phyloP scores from a whole-genome alignment of 2,113 vertebrate species.

The Nycticryphes semicollaris region DNA sequence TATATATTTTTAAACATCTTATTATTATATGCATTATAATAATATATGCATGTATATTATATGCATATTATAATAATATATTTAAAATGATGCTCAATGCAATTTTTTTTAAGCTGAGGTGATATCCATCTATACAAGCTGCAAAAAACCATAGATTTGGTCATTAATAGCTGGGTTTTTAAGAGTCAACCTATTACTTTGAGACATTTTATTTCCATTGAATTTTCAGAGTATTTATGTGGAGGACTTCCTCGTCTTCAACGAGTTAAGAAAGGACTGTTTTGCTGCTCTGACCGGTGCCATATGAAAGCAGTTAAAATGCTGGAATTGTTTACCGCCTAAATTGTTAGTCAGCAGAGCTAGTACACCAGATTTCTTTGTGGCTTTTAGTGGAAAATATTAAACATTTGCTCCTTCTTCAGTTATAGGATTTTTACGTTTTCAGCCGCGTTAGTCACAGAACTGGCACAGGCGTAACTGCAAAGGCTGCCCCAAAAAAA shows the following conservation, averaged over 20 bases:
- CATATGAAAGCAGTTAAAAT: slow-evolving; percentile 75
- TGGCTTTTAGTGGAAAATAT: slow-evolving; percentile 81
- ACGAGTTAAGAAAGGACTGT: slow-evolving; percentile 27
- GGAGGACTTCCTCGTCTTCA: neutral
- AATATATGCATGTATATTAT: neutral
- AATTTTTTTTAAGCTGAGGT: neutral
- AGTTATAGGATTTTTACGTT: slow-evolving; percentile 71
- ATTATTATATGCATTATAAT: neutral
- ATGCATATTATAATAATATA: neutral
- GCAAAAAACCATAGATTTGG: neutral
- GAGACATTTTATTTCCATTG: neutral
- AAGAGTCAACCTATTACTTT: neutral
- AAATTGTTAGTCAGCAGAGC: slow-evolving; percentile 73
- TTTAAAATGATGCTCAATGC: neutral
- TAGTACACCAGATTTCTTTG: slow-evolving; percentile 75
- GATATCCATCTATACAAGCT: neutral
- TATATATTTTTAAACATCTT: neutral
- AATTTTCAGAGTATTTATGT: neutral
- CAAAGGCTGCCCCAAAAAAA: slow-evolving; percentile 49
- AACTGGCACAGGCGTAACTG: slow-evolving; percentile 62
- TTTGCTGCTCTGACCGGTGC: slow-evolving; percentile 26
- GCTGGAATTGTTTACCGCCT: slow-evolving; percentile 77
- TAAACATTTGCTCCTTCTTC: slow-evolving; percentile 73
- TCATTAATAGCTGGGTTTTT: neutral
- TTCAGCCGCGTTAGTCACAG: slow-evolving; percentile 77